Percentiles rank a stretch among this genome's conserved stretches.
Evolutionary conservation across 2,888 invertebrate species (phyloP).

Genomic region (Dasysyrphus tricinctus): DNA sequence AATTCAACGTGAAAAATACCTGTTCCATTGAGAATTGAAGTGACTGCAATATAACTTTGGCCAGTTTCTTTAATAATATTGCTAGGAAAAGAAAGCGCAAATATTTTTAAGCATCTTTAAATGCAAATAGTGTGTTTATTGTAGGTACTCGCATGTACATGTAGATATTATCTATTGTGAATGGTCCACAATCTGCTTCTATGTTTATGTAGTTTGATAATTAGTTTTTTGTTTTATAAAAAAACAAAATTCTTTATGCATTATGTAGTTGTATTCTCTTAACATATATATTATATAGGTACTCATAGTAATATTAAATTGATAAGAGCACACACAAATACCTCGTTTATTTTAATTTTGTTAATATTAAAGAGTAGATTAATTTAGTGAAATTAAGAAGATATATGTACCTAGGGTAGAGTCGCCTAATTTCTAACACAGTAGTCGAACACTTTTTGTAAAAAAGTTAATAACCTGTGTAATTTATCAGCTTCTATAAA

Average conservation of each 20-base stretch:
- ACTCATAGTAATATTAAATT: no score
- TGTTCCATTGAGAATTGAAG: neutral
- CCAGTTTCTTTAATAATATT: neutral
- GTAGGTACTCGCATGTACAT: neutral
- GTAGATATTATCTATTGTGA: neutral
- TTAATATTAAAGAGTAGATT: no score
- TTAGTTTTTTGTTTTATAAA: no score
- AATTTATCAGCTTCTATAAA: no score
- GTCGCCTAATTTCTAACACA: no score
- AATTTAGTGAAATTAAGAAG: no score
- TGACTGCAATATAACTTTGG: neutral
- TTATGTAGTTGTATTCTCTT: neutral
- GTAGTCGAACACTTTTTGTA: no score
- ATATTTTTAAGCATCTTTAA: neutral
- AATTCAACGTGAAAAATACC: neutral
- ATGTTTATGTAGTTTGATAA: neutral
- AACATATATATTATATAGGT: no score
- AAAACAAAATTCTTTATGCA: neutral
- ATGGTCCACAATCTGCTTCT: neutral
- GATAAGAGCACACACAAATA: no score
- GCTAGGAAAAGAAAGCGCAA: neutral
- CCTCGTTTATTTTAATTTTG: no score
- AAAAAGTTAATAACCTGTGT: no score
- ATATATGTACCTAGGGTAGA: no score
- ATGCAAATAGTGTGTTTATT: neutral